Evolutionary conservation across 2,888 invertebrate species (phyloP).

Genomic region (Argyra leucocephala): DNA sequence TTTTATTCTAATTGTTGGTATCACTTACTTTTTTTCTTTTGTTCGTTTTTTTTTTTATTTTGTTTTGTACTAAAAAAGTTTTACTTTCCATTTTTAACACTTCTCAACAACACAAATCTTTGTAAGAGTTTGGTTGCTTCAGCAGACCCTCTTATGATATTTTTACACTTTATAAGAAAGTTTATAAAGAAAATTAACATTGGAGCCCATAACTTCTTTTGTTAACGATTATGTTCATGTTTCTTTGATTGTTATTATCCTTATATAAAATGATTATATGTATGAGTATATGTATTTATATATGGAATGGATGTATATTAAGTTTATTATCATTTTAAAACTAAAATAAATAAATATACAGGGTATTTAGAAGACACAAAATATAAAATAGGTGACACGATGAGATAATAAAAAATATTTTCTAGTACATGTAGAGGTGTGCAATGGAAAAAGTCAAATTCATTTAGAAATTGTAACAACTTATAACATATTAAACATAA

Average conservation of each 20-base stretch:
- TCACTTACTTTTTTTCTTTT: not conserved
- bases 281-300: no score
- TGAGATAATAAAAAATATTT: no score
- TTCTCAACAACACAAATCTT: not conserved
- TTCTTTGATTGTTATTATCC: not conserved
- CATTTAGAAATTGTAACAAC: no score
- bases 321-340: not conserved
- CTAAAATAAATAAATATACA: not conserved
- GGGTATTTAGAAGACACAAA: no score
- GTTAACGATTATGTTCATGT: constrained; percentile 2
- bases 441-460: no score
- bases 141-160: not conserved
- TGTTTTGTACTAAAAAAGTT: not conserved
- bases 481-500: no score
- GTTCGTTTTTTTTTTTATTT: not conserved
- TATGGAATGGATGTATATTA: not conserved
- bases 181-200: not conserved
- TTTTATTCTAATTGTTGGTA: no score
- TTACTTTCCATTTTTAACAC: not conserved
- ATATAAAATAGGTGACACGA: no score
- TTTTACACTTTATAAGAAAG: not conserved
- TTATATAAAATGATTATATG: not conserved
- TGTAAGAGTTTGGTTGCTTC: not conserved
- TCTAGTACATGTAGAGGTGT: no score
- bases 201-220: not conserved